Conservation (phyloP, 2,888 invertebrate genomes). For the Cabera pusaria region DNA sequence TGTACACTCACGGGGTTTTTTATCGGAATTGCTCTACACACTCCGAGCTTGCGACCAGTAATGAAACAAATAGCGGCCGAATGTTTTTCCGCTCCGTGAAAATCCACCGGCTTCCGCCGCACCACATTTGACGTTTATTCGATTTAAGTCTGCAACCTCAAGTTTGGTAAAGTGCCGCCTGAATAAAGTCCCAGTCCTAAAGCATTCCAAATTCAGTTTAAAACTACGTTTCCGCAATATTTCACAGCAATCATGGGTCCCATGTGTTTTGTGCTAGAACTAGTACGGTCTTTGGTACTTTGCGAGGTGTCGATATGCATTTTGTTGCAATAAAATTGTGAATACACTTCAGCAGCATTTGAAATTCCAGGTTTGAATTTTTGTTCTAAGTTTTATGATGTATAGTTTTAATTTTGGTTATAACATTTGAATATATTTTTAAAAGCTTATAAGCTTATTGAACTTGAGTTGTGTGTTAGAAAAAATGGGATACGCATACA, state of each 20-base stretch:
- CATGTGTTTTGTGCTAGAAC: slow-evolving; percentile 29
- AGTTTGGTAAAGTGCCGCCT: slow-evolving; percentile 56
- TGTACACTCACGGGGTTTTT: no score
- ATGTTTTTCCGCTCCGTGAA: slow-evolving; percentile 11
- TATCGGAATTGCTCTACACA: no score
- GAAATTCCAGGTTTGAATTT: slow-evolving; percentile 5
- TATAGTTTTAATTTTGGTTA: no score
- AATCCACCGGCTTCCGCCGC: slow-evolving; percentile 34
- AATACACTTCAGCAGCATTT: neutral
- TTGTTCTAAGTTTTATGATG: no score
- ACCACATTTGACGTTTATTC: slow-evolving; percentile 72
- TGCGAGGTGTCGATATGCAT: slow-evolving; percentile 13
- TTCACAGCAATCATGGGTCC: slow-evolving; percentile 45
- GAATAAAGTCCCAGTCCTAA: slow-evolving; percentile 64
- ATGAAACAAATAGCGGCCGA: slow-evolving; percentile 15
- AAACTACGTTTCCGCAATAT: slow-evolving; percentile 43
- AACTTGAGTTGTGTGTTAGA: no score
- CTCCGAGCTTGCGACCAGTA: slow-evolving; percentile 2
- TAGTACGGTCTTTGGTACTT: slow-evolving; percentile 5
- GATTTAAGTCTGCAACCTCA: slow-evolving; percentile 60
- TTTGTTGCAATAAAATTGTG: slow-evolving; percentile 6
- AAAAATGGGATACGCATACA: neutral
- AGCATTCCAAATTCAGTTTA: slow-evolving; percentile 62
- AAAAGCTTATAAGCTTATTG: no score
- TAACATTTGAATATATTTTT: no score